A percentile compares a stretch with the other conserved stretches of the same genome.
Evolutionary conservation across 2,113 vertebrate genomes (phyloP).

Genomic region (Gobio gobio): DNA sequence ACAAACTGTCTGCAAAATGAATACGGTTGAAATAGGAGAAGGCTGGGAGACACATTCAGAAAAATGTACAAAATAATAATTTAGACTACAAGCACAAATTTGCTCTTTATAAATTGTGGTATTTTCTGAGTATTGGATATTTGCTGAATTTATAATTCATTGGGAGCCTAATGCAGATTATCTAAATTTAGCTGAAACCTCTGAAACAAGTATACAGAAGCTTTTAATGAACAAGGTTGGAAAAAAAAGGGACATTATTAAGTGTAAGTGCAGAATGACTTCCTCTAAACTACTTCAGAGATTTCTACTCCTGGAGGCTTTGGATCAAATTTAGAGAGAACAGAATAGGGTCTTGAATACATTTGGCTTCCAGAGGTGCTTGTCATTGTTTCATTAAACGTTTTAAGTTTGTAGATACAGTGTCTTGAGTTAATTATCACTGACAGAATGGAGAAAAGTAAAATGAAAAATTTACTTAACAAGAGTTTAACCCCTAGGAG

Average conservation of each 20-base stretch:
- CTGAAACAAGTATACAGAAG: constrained; percentile 27
- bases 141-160: constrained; percentile 42
- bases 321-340: neutral
- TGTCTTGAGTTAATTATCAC: neutral
- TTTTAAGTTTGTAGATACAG: neutral
- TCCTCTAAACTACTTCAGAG: constrained; percentile 1
- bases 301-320: neutral
- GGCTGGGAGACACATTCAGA: constrained; percentile 28
- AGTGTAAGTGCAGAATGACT: constrained; percentile 5
- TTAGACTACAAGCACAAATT: neutral
- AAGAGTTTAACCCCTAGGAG: neutral
- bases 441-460: neutral
- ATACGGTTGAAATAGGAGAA: constrained; percentile 42
- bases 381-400: constrained; percentile 2
- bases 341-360: neutral
- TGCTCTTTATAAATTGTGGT: neutral
- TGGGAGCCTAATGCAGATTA: neutral
- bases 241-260: constrained; percentile 29
- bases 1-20: constrained; percentile 37
- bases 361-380: constrained; percentile 7
- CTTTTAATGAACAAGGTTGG: constrained; percentile 43
- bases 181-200: constrained; percentile 30
- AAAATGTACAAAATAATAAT: constrained; percentile 20
- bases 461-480: neutral
- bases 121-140: neutral